These are phyloP conservation scores for Lucifuga dentata DNA, from an alignment of 2,113 vertebrate genomes.

Conservation along the genomic window DNA sequence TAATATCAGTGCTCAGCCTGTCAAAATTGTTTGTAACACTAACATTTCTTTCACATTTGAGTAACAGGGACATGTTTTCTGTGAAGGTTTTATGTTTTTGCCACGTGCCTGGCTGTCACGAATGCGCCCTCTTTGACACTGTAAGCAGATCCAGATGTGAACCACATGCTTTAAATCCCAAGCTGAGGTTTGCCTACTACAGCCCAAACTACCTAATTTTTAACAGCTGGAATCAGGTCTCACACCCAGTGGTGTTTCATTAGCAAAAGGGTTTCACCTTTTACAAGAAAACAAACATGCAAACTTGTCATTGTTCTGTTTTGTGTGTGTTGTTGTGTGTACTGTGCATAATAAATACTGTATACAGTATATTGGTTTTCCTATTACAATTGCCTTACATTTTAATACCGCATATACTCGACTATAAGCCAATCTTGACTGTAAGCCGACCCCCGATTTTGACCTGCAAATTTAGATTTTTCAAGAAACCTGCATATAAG, in stretches of 20 bases:
- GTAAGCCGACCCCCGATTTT: no score
- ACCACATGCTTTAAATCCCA: conserved; percentile 75
- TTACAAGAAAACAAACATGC: conserved; percentile 41
- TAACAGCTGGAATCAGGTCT: conserved; percentile 73
- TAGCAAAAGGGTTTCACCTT: conserved; percentile 41
- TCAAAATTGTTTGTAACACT: conserved; percentile 50
- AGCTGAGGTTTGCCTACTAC: conserved; percentile 56
- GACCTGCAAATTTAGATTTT: no score
- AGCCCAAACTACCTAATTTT: conserved; percentile 59
- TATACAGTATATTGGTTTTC: no score
- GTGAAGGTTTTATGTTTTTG: conserved; percentile 59
- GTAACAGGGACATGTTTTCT: conserved; percentile 67
- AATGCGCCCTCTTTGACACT: conserved; percentile 65
- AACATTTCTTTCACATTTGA: conserved; percentile 62
- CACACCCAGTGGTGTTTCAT: conserved; percentile 85
- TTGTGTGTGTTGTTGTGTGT: no score
- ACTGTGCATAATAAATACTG: no score
- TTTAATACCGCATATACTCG: no score
- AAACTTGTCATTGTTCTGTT: neutral
- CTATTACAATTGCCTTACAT: no score
- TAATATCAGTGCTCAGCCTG: conserved; percentile 50
- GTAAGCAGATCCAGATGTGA: conserved; percentile 79
- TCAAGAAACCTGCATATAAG: no score
- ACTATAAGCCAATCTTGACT: no score
- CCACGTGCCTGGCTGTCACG: conserved; percentile 80